phyloP scores from a whole-genome alignment of 2,113 vertebrate species.

The Ellobius talpinus region DNA sequence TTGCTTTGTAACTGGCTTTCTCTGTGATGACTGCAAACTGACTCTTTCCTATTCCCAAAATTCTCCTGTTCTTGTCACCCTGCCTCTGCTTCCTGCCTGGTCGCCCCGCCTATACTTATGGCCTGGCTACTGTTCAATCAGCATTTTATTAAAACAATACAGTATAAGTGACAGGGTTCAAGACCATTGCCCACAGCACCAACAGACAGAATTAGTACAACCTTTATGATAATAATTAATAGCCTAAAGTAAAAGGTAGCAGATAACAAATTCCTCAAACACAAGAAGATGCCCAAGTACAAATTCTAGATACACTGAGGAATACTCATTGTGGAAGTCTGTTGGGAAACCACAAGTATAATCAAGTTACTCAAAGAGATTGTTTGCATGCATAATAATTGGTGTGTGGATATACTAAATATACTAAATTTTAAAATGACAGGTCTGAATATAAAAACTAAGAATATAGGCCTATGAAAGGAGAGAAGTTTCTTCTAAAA shows the following conservation, averaged over 20 bases:
- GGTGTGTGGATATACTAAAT: neutral
- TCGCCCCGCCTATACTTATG: too few species aligned
- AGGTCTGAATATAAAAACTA: constrained; percentile 7
- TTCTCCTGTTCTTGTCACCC: too few species aligned
- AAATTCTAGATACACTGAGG: neutral
- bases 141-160: too few species aligned
- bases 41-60: too few species aligned
- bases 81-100: too few species aligned
- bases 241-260: neutral
- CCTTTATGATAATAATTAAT: neutral
- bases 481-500: constrained; percentile 25
- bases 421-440: neutral
- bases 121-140: too few species aligned
- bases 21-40: too few species aligned
- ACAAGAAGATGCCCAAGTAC: neutral
- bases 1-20: too few species aligned
- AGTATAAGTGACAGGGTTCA: too few species aligned
- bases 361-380: neutral
- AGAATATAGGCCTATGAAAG: neutral
- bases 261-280: neutral
- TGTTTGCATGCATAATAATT: neutral
- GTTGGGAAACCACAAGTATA: neutral
- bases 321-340: neutral
- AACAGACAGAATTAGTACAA: neutral
- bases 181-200: too few species aligned